Evolutionary conservation across 2,888 invertebrate genomes (phyloP), one percentile per base, ranked within the genome.

Genomic region (Leptogaster cylindrica): DNA sequence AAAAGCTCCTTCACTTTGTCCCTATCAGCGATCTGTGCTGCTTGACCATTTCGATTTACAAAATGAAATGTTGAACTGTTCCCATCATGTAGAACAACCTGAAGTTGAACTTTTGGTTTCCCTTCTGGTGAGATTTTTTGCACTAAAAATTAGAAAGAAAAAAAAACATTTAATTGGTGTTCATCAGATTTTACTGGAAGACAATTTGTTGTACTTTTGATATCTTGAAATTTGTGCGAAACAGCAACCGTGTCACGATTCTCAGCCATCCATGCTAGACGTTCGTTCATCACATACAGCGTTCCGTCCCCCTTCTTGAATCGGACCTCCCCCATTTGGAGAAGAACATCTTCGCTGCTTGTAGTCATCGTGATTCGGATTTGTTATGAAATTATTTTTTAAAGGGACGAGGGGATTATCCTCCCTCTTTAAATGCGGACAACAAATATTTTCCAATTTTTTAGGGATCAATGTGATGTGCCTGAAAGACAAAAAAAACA

Each of bases 51-150:
- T 3, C 93, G 88, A 80, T 96, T 93, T 51, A 92, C 92, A 82
- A 99, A 99, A 78, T 98, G 98, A 84, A 99, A 99, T 10, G 97
- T 98, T 2, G 95, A 95, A 51, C 95, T 93, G 52, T 91, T 88
- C 18, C 94, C 95, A 83, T 94, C 95, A 74, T 97, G 94, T 70
- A 99, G 83, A 16, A 97, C 95, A 16, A 98, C 89, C 85, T 99
- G 99, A 12, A 99, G 84, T 80, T 99, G 99, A 65, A 99, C 94
- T 83, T 99, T 99, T 23, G 95, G 90, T 82, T 99, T 99, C 23
- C 95, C 96, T 75, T 91, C 96, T 0, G 98, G 97, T 23, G 93
- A 93, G 74, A 99, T 97, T 83, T 97, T 96, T 85, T 99, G 98
- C 72, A 91, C 94, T 95, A 20, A 23, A 20, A 44, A 16, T 39